Evolutionary conservation across 2,797 vertebrate genomes (phyloP).

Genomic region (Sebastes nivosus): DNA sequence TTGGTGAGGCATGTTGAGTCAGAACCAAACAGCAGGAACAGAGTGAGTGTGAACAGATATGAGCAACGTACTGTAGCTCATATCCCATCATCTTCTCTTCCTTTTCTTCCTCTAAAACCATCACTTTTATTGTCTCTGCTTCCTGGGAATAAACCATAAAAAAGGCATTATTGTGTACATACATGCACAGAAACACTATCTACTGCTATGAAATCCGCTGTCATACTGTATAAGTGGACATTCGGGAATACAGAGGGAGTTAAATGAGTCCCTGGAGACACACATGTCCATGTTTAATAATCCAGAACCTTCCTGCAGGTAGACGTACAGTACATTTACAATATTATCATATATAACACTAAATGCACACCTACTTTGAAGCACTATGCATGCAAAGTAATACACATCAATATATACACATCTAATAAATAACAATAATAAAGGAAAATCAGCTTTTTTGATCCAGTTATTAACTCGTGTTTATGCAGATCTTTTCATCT

Average conservation of each 20-base stretch:
- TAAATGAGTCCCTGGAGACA: neutral
- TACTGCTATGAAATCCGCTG: neutral
- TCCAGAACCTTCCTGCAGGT: neutral
- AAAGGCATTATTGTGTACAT: neutral
- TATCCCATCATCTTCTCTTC: neutral
- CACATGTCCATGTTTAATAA: neutral
- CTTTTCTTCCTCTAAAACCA: neutral
- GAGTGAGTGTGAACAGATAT: neutral
- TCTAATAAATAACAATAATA: neutral
- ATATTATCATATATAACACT: neutral
- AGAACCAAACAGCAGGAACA: neutral
- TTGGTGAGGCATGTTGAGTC: neutral
- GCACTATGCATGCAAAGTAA: neutral
- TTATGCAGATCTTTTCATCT: neutral
- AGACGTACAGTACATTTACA: neutral
- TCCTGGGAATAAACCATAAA: neutral
- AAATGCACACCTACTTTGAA: neutral
- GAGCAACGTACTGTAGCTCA: neutral
- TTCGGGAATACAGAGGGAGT: neutral
- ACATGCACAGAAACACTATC: neutral
- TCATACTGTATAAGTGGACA: neutral
- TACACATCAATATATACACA: neutral
- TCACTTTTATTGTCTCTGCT: neutral
- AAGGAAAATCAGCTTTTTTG: neutral
- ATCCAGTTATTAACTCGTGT: neutral